A percentile compares a stretch with the other conserved stretches of the same genome.
These are phyloP conservation scores for Ianthella basta DNA, from an alignment of 37 sponge, comb jelly and placozoan species.

Conservation along the genomic window DNA sequence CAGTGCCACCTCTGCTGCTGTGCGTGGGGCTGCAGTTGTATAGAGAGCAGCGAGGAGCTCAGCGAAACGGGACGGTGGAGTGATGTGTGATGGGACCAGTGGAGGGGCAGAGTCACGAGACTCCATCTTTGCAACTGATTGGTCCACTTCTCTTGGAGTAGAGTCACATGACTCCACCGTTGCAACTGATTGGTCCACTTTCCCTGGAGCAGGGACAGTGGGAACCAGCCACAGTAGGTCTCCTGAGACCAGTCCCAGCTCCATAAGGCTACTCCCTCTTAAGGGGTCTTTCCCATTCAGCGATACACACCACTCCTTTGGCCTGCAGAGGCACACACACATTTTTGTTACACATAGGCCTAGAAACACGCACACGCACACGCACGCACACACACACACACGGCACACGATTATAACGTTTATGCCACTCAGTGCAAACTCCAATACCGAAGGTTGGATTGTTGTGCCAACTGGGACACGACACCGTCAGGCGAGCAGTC, in stretches of 20 bases:
- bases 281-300: constrained; percentile 55
- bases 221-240: constrained; percentile 3
- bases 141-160: too few relatives aligned
- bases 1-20: not conserved
- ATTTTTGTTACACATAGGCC: constrained; percentile 45
- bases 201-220: not conserved
- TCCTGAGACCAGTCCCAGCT: constrained; percentile 10
- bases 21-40: not conserved
- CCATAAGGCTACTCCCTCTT: not conserved
- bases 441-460: not conserved
- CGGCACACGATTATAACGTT: too few relatives aligned
- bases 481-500: not conserved
- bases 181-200: too few relatives aligned
- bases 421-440: too few relatives aligned
- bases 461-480: not conserved
- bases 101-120: too few relatives aligned
- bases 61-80: not conserved
- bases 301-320: constrained; percentile 67
- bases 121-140: too few relatives aligned
- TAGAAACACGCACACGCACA: constrained; percentile 4
- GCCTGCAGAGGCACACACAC: constrained; percentile 54
- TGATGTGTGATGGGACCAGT: too few relatives aligned
- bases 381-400: not conserved
- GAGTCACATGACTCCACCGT: too few relatives aligned
- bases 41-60: not conserved